These are phyloP conservation scores for Crotalus helleri DNA, from an alignment of 2,113 vertebrate species.

Conservation along the genomic window DNA sequence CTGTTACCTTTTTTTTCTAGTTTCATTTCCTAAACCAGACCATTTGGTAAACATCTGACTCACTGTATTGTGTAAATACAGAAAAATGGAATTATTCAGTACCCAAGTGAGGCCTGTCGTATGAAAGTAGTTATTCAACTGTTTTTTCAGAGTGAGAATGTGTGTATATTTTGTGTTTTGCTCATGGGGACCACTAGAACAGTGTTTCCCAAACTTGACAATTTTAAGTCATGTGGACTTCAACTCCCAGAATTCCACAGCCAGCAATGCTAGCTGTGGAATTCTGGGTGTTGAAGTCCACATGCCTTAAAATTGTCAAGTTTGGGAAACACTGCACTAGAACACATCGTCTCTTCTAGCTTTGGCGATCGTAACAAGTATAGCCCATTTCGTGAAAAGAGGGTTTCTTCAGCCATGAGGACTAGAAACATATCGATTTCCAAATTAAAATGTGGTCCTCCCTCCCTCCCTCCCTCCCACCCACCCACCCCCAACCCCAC, in stretches of 20 bases:
- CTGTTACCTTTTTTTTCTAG: neutral
- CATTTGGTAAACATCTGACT: neutral
- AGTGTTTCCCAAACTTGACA: too few species aligned
- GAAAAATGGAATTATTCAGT: neutral
- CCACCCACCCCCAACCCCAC: neutral
- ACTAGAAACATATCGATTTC: neutral
- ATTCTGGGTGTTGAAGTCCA: too few species aligned
- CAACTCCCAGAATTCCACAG: too few species aligned
- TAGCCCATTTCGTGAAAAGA: neutral
- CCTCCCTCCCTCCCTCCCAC: neutral
- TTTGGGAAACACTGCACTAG: neutral
- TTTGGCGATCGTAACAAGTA: neutral
- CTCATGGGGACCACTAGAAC: neutral
- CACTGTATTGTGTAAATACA: neutral
- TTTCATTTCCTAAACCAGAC: neutral
- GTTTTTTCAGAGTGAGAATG: neutral
- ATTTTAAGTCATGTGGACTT: too few species aligned
- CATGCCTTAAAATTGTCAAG: too few species aligned
- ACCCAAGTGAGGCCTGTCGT: neutral
- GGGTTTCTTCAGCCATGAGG: neutral
- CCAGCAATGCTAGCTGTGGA: too few species aligned
- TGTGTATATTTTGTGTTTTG: neutral
- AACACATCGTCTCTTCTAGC: neutral
- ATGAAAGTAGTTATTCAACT: neutral
- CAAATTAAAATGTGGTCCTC: neutral